Conservation (phyloP, 2,888 invertebrate species). For the Protodeltote pygarga region DNA sequence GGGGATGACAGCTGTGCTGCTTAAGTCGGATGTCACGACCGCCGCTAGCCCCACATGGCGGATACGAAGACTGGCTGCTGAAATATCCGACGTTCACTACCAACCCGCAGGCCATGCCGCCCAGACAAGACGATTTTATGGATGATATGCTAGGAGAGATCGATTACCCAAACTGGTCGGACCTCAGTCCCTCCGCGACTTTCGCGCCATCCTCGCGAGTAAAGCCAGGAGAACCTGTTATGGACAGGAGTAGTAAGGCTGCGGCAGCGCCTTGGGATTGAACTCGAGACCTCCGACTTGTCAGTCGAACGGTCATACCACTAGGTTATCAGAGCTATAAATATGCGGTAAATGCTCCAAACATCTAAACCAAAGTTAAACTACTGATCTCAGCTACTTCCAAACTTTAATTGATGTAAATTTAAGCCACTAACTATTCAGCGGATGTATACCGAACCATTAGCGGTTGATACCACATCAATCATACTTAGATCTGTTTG, state of each 20-base stretch:
- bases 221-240: conserved; percentile 63
- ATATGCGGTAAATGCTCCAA: no score
- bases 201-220: conserved; percentile 25
- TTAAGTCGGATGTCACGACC: no score
- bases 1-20: no score
- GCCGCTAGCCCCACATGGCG: conserved; percentile 92
- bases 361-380: no score
- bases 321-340: no score
- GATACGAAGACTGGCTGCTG: conserved; percentile 93
- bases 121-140: conserved; percentile 71
- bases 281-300: no score
- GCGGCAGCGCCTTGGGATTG: no score
- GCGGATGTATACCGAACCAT: conserved; percentile 27
- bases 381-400: no score
- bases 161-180: conserved; percentile 88
- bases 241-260: conserved; percentile 87
- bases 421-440: conserved; percentile 13
- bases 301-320: no score
- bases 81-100: conserved; percentile 93
- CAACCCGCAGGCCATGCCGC: conserved; percentile 89
- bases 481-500: conserved; percentile 8
- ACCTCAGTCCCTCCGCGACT: conserved; percentile 57
- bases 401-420: no score
- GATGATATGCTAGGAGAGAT: conserved; percentile 82
- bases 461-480: conserved; percentile 30